Percentiles rank a stretch among this genome's conserved stretches.
Conservation (phyloP, 2,888 invertebrate species). For the Aelia acuminata region DNA sequence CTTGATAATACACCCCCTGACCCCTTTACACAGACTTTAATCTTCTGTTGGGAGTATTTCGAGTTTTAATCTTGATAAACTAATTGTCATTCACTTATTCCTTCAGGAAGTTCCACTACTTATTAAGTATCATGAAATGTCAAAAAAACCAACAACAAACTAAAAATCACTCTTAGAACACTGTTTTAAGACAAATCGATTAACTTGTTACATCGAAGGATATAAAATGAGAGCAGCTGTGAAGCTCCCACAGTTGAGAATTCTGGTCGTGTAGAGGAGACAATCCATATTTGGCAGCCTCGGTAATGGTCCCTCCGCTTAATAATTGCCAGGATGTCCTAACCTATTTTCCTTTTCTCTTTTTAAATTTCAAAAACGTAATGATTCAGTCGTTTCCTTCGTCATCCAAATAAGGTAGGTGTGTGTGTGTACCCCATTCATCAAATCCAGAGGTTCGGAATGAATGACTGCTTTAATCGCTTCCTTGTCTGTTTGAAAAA, state of each 20-base stretch:
- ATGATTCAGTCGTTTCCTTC: background rate
- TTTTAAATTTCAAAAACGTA: background rate
- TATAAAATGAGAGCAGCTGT: too few species aligned
- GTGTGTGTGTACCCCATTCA: background rate
- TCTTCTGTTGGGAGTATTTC: too few species aligned
- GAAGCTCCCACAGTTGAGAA: background rate
- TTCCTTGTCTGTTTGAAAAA: background rate
- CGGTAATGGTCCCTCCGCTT: background rate
- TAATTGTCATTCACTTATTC: too few species aligned
- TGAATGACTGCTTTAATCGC: background rate
- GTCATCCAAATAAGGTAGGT: background rate
- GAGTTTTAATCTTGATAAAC: too few species aligned
- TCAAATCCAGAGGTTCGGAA: background rate
- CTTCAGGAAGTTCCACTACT: too few species aligned
- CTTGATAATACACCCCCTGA: too few species aligned
- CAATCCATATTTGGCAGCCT: background rate
- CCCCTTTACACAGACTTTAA: too few species aligned
- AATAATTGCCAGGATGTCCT: slow-evolving; percentile 7
- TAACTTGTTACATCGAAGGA: too few species aligned
- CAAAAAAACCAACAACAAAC: too few species aligned
- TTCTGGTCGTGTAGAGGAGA: background rate
- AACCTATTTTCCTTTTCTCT: background rate
- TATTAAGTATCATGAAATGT: too few species aligned
- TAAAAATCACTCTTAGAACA: too few species aligned
- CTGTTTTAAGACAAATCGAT: too few species aligned